Conservation (phyloP, 2,797 vertebrate species). For the Gymnothorax reevesii region DNA sequence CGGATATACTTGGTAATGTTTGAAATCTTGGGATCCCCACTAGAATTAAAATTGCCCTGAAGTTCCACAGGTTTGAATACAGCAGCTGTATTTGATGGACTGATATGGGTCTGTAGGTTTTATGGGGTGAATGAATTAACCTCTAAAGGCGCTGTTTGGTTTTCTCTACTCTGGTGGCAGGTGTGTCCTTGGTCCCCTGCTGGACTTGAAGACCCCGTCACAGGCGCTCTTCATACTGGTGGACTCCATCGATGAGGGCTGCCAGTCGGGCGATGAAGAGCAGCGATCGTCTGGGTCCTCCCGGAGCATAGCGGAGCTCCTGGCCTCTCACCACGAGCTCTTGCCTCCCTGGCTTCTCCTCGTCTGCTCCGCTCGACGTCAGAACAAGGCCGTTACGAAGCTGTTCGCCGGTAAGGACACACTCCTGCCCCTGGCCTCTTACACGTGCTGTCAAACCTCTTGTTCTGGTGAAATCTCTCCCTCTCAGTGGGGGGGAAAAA, state of each 20-base stretch:
- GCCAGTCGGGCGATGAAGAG: slow-evolving; percentile 79
- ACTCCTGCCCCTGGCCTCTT: background rate
- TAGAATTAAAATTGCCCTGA: too few species aligned
- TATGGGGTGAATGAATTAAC: too few species aligned
- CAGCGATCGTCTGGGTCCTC: slow-evolving; percentile 76
- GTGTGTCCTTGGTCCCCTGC: slow-evolving; percentile 88
- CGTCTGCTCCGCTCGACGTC: slow-evolving; percentile 90
- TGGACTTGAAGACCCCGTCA: slow-evolving; percentile 84
- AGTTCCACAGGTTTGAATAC: too few species aligned
- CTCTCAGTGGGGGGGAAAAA: background rate
- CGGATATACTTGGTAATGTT: too few species aligned
- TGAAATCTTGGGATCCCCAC: too few species aligned
- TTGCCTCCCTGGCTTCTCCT: slow-evolving; percentile 96
- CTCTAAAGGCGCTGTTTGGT: background rate
- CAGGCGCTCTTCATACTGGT: slow-evolving; percentile 90
- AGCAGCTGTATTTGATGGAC: too few species aligned
- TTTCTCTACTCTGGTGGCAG: slow-evolving; percentile 59
- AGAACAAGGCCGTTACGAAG: slow-evolving; percentile 95
- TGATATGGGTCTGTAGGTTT: too few species aligned
- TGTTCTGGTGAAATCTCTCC: background rate
- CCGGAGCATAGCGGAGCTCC: slow-evolving; percentile 89
- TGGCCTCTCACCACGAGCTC: slow-evolving; percentile 92
- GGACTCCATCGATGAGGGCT: slow-evolving; percentile 94
- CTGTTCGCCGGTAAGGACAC: slow-evolving; percentile 86
- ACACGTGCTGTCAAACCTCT: background rate